Evolutionary conservation across 2,113 vertebrate species (phyloP).

Genomic region (Tiliqua scincoides): DNA sequence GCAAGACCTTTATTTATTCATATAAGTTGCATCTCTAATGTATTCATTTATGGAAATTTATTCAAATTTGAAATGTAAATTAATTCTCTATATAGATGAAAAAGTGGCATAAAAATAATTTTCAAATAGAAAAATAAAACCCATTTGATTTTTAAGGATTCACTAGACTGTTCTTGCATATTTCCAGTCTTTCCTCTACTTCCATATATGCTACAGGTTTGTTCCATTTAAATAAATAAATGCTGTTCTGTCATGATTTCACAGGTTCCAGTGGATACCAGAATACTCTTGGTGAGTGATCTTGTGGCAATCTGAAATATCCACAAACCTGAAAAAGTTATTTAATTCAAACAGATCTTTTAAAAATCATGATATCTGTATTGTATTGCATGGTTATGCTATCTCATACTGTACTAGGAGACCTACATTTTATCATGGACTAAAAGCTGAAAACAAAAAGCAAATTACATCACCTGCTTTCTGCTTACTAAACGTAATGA

Average conservation of each 20-base stretch:
- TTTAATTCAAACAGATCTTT: conserved; percentile 13
- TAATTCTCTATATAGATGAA: too few species aligned
- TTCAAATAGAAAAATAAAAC: too few species aligned
- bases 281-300: neutral
- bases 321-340: conserved; percentile 24
- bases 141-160: neutral
- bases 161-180: neutral
- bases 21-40: too few species aligned
- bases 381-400: neutral
- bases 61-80: too few species aligned
- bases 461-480: conserved; percentile 17
- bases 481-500: neutral
- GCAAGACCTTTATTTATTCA: too few species aligned
- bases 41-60: too few species aligned
- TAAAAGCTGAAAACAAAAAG: conserved; percentile 26
- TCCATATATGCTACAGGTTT: neutral
- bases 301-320: neutral
- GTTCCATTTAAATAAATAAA: neutral
- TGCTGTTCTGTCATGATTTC: neutral
- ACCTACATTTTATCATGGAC: conserved; percentile 33
- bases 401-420: conserved; percentile 22
- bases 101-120: too few species aligned
- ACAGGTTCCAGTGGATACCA: neutral
- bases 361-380: conserved; percentile 28
- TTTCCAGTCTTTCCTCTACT: neutral